Base-by-base conservation (phyloP, 2,888 invertebrate genomes). In the Drosophila tanythrix region DNA sequence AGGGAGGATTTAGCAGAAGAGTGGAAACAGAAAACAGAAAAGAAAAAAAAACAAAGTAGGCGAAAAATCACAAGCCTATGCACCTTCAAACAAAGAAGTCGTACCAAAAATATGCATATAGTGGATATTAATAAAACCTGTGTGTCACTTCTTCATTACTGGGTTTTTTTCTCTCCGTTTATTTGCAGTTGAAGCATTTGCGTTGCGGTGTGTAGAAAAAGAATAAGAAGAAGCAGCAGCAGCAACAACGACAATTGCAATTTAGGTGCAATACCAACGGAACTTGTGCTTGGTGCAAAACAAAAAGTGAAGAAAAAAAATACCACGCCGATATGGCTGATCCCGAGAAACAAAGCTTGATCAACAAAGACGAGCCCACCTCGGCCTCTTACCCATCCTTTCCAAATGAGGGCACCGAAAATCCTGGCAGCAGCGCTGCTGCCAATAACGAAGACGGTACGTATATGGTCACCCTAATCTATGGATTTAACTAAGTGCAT, bases 291-390 rank as follows among this genome's bases (percentile, higher is more conserved):
- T 63, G 59, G 66, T 60, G 68, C 52, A 36, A 43, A 68, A 43
- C 46, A 51, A 55, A 53, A 56, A 73, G 71, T 56, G 1, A 29
- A 38, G 13, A 38, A n/a, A n/a, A 33, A 25, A 27, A n/a, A 13
- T 29, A 46, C 35, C 38, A 46, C 43, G 53, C 59, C 73, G 77
- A 69, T 56, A 93, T 93, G 93, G 89, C 90, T 72, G 93, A 93
- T 89, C 91, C 91, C 46, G 93, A 93, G 76, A 91, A 91, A 78
- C 92, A 93, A 79, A 89, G 92, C 63, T 85, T 93, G 67, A 84
- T 93, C 73, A 88, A 88, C 67, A 91, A 91, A 59, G 92, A 92
- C 27, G 81, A 85, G 48, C 81, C 83, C 50, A 85, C 81, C 29
- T 63, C 73, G 59, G 33, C 56, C 53, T 85, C 88, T 82, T 92